Conservation (phyloP, 1,140 invertebrate species). For the Aculops lycopersici region DNA sequence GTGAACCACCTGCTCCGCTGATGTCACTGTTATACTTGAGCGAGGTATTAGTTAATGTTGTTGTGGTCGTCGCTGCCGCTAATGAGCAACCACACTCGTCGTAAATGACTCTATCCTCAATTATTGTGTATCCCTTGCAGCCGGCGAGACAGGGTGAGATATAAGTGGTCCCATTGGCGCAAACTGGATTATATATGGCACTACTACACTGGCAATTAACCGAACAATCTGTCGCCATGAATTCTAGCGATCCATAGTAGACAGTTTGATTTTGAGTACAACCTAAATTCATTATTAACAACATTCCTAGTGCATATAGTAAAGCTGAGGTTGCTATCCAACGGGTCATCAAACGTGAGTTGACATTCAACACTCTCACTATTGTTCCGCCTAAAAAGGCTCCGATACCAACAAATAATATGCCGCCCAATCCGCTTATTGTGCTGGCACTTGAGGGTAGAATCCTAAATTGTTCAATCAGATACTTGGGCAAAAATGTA, state of each 20-base stretch:
- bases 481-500: slow-evolving; percentile 68
- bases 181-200: slow-evolving; percentile 44
- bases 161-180: slow-evolving; percentile 46
- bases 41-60: not conserved
- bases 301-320: slow-evolving; percentile 54
- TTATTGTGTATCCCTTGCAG: slow-evolving; percentile 22
- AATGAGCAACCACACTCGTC: slow-evolving; percentile 28
- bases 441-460: slow-evolving; percentile 57
- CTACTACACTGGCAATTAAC: slow-evolving; percentile 29
- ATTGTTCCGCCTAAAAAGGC: slow-evolving; percentile 54
- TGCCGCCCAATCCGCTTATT: slow-evolving; percentile 58
- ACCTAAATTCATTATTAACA: slow-evolving; percentile 50
- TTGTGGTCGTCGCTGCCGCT: slow-evolving; percentile 16
- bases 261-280: slow-evolving; percentile 39
- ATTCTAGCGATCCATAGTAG: slow-evolving; percentile 31
- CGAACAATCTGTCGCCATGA: slow-evolving; percentile 13
- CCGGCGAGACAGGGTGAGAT: slow-evolving; percentile 61
- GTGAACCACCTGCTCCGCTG: slow-evolving; percentile 20
- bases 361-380: slow-evolving; percentile 44
- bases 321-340: slow-evolving; percentile 63
- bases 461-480: slow-evolving; percentile 60
- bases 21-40: not conserved
- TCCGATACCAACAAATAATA: slow-evolving; percentile 61
- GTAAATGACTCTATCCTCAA: slow-evolving; percentile 11
- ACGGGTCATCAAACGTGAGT: slow-evolving; percentile 44